phyloP scores from a whole-genome alignment of 2,113 vertebrate species.

The Albula glossodonta region DNA sequence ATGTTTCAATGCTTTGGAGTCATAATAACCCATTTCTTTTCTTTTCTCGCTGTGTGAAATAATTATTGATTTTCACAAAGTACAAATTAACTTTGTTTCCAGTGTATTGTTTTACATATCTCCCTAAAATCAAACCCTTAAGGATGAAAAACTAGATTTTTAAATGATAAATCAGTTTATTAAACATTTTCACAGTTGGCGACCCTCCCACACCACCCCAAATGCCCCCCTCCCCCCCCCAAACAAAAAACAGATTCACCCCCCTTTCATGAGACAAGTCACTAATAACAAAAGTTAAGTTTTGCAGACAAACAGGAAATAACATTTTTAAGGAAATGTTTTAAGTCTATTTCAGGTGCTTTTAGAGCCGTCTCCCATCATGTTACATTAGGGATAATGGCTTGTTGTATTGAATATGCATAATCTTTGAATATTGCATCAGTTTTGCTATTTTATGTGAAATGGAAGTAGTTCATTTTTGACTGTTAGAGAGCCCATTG shows the following conservation, averaged over 20 bases:
- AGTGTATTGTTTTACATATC: slow-evolving; percentile 6
- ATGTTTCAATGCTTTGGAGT: slow-evolving; percentile 24
- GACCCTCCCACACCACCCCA: no score
- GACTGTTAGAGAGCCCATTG: not conserved
- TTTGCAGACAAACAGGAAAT: not conserved
- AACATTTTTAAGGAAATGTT: not conserved
- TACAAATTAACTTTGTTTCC: slow-evolving; percentile 14
- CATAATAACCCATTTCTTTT: slow-evolving; percentile 31
- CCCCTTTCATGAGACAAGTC: not conserved
- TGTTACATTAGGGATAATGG: not conserved
- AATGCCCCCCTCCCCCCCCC: not conserved
- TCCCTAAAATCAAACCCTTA: slow-evolving; percentile 6
- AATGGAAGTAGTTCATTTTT: not conserved
- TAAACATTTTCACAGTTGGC: not conserved
- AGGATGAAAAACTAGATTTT: not conserved
- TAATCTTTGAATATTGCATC: not conserved
- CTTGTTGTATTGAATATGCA: not conserved
- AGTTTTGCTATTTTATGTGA: not conserved
- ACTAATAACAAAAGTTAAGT: not conserved
- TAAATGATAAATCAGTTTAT: not conserved
- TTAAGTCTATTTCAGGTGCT: not conserved
- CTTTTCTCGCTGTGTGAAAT: slow-evolving; percentile 6
- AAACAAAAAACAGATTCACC: not conserved
- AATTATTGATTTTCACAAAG: not conserved
- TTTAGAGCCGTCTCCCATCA: not conserved